Conservation (phyloP, 2,888 invertebrate species). For the Drosophila barbarae region DNA sequence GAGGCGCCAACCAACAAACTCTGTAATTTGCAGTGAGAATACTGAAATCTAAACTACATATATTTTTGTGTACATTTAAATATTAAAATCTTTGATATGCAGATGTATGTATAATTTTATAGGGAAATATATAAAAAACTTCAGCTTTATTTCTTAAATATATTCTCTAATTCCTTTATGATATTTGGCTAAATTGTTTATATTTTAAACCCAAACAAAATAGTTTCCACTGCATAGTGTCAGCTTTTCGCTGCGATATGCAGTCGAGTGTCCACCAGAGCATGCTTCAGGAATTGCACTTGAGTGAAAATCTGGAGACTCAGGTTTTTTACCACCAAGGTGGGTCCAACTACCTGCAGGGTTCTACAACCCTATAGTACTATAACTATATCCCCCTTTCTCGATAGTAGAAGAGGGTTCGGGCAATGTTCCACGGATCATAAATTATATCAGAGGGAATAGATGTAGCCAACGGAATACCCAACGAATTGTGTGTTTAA, state of each 20-base stretch:
- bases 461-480: slow-evolving; percentile 27
- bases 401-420: slow-evolving; percentile 8
- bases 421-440: slow-evolving; percentile 38
- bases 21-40: slow-evolving; percentile 17
- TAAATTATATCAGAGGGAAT: slow-evolving; percentile 49
- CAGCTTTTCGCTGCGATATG: slow-evolving; percentile 5
- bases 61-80: neutral
- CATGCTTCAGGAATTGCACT: slow-evolving; percentile 65
- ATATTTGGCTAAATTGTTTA: too few relatives aligned
- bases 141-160: too few relatives aligned
- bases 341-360: slow-evolving; percentile 40
- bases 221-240: neutral
- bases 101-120: too few relatives aligned
- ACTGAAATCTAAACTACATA: neutral
- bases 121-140: too few relatives aligned
- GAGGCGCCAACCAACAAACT: slow-evolving; percentile 39
- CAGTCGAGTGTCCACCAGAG: slow-evolving; percentile 58
- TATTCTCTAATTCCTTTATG: too few relatives aligned
- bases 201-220: neutral
- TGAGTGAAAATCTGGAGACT: slow-evolving; percentile 37
- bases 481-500: slow-evolving; percentile 58
- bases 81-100: too few relatives aligned
- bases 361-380: slow-evolving; percentile 34
- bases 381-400: slow-evolving; percentile 19
- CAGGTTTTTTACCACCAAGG: slow-evolving; percentile 52